Percentiles rank a stretch among this genome's conserved stretches.
These are phyloP conservation scores for Morbakka virulenta DNA, from an alignment of 30 jellyfish, hydroid and myxozoan species.

Conservation along the genomic window DNA sequence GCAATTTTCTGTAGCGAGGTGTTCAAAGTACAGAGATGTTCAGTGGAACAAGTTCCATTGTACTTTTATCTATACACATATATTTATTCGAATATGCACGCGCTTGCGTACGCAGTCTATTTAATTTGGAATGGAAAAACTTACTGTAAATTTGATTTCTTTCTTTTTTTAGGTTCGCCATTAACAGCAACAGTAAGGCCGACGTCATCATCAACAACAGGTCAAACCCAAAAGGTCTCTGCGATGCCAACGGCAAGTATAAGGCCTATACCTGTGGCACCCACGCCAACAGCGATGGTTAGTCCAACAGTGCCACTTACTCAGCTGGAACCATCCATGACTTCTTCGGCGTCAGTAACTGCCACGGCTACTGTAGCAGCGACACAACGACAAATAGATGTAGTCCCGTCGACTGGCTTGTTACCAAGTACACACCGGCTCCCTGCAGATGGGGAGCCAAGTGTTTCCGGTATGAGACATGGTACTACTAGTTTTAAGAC, in stretches of 20 bases:
- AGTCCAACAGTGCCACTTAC: slow-evolving; percentile 96
- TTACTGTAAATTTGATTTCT: too few species aligned
- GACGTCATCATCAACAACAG: slow-evolving; percentile 67
- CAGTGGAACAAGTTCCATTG: too few species aligned
- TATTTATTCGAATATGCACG: too few species aligned
- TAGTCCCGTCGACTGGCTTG: neutral
- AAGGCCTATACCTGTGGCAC: slow-evolving; percentile 80
- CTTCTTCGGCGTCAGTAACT: slow-evolving; percentile 47
- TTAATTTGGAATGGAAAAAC: too few species aligned
- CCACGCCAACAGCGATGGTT: slow-evolving; percentile 97
- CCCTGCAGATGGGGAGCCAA: neutral
- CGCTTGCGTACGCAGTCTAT: too few species aligned
- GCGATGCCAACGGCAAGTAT: slow-evolving; percentile 90
- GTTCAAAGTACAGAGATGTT: too few species aligned
- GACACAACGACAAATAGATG: neutral
- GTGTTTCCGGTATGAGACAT: neutral
- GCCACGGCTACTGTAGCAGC: slow-evolving; percentile 58
- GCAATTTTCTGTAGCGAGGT: too few species aligned
- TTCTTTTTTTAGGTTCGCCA: slow-evolving; percentile 51
- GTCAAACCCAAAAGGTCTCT: slow-evolving; percentile 48
- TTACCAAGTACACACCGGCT: neutral
- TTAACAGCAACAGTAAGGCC: slow-evolving; percentile 97
- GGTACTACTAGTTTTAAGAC: slow-evolving; percentile 3
- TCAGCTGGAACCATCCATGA: slow-evolving; percentile 28
- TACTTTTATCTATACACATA: too few species aligned